Conservation (phyloP, 2,888 invertebrate species). For the Crossocerus cetratus region DNA sequence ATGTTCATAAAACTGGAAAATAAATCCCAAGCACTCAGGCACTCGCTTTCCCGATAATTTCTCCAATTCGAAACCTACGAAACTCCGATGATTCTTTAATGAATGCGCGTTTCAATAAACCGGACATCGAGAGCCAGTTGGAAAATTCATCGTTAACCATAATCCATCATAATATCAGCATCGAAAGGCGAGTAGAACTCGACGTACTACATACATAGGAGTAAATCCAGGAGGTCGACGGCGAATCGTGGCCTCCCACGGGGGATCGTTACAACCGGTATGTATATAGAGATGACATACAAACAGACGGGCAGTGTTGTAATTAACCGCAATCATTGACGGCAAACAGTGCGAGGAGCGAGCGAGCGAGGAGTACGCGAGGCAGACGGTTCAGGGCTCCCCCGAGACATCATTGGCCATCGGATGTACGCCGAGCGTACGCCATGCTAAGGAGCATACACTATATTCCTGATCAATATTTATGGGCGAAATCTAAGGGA, state of each 20-base stretch:
- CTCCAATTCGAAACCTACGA: too few species aligned
- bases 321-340: slow-evolving; percentile 76
- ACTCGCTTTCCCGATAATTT: too few species aligned
- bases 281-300: slow-evolving; percentile 62
- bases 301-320: slow-evolving; percentile 70
- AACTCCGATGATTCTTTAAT: too few species aligned
- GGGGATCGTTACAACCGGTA: slow-evolving; percentile 66
- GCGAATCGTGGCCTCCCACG: slow-evolving; percentile 54
- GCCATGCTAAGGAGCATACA: slow-evolving; percentile 45
- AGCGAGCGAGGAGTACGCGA: not conserved
- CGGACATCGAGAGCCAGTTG: too few species aligned
- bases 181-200: too few species aligned
- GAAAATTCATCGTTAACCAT: too few species aligned
- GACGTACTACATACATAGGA: too few species aligned
- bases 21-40: too few species aligned
- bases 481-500: slow-evolving; percentile 61
- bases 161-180: too few species aligned
- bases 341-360: slow-evolving; percentile 68
- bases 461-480: slow-evolving; percentile 57
- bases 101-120: too few species aligned
- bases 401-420: slow-evolving; percentile 55
- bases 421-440: slow-evolving; percentile 26
- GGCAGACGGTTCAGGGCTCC: slow-evolving; percentile 37
- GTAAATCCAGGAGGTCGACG: too few species aligned
- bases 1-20: too few species aligned